phyloP scores from a whole-genome alignment of 2,888 invertebrate genomes.

The Noctua janthina region DNA sequence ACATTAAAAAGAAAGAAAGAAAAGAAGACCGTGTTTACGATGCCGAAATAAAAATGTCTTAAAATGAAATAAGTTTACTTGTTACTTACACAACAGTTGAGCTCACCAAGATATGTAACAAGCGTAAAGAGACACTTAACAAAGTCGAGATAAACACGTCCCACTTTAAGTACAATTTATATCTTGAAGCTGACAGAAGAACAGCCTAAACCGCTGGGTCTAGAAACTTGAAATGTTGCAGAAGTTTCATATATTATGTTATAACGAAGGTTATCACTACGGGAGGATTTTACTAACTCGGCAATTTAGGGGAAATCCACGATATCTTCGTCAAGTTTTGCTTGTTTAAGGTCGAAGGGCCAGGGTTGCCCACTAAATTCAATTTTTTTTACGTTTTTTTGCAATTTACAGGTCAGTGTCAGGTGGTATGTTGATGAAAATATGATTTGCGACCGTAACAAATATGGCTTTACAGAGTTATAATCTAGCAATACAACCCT shows the following conservation, averaged over 20 bases:
- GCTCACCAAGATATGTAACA: not conserved
- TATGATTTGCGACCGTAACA: no score
- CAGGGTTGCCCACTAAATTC: no score
- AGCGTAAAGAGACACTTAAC: not conserved
- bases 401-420: no score
- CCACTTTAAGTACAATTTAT: constrained; percentile 2
- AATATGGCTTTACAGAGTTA: no score
- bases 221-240: not conserved
- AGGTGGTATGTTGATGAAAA: no score
- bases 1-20: no score
- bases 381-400: no score
- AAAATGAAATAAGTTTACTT: not conserved
- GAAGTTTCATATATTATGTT: not conserved
- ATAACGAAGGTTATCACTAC: not conserved
- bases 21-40: not conserved
- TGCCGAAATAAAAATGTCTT: not conserved
- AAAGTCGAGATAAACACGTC: constrained; percentile 4
- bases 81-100: not conserved
- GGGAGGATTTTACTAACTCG: not conserved
- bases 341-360: no score
- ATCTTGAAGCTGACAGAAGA: not conserved
- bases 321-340: not conserved
- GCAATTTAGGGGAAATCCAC: not conserved
- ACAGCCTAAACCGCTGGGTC: not conserved
- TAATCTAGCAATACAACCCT: no score